phyloP scores from a whole-genome alignment of 2,113 vertebrate genomes.

The Siphamia tubifer region DNA sequence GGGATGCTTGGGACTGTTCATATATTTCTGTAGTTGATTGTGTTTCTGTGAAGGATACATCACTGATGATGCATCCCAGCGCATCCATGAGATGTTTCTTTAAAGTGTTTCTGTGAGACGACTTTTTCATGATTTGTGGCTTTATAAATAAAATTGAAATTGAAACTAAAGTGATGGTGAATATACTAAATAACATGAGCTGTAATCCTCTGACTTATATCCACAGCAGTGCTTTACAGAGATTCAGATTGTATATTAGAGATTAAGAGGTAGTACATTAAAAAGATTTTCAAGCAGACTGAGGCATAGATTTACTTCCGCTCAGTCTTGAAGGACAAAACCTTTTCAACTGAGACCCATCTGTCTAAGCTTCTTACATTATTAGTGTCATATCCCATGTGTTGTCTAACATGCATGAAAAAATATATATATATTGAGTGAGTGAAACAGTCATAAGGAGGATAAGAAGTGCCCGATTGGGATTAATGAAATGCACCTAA shows the following conservation, averaged over 20 bases:
- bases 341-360: conserved; percentile 19
- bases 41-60: no score
- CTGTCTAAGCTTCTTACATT: conserved; percentile 46
- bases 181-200: not conserved
- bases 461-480: conserved; percentile 33
- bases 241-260: not conserved
- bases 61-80: no score
- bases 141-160: no score
- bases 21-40: no score
- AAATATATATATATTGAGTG: not conserved
- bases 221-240: no score
- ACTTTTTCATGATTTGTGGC: no score
- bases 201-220: no score
- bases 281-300: not conserved
- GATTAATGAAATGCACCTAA: conserved; percentile 20
- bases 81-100: no score
- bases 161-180: not conserved
- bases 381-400: conserved; percentile 45
- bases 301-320: conserved; percentile 15
- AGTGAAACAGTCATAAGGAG: not conserved
- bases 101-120: no score
- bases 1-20: no score
- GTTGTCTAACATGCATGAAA: conserved; percentile 2
- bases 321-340: not conserved
- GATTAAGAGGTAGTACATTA: not conserved